phyloP scores from a whole-genome alignment of 1,140 invertebrate genomes.

The Druon quercuslanigerum region DNA sequence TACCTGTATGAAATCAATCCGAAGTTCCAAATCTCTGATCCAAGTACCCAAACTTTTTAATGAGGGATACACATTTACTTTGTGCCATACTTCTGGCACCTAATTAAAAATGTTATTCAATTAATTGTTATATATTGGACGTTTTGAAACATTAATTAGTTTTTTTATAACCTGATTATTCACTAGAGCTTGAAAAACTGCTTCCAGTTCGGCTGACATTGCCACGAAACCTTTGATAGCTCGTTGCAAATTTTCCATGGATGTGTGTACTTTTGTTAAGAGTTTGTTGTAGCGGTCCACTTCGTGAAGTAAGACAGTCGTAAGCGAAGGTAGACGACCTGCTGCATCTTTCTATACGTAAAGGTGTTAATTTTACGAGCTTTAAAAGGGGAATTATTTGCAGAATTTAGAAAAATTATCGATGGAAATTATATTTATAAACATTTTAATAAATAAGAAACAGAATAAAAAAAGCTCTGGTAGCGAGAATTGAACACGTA shows the following conservation, averaged over 20 bases:
- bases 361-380: neutral
- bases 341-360: conserved; percentile 78
- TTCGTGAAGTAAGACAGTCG: conserved; percentile 90
- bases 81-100: conserved; percentile 89
- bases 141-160: conserved; percentile 29
- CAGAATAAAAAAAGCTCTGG: neutral
- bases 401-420: neutral
- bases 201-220: conserved; percentile 91
- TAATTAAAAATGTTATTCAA: conserved; percentile 52
- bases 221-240: conserved; percentile 91
- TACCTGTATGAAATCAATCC: conserved; percentile 87
- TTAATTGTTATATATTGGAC: neutral
- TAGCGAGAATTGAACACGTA: no score
- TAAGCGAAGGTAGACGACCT: conserved; percentile 85
- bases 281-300: conserved; percentile 90
- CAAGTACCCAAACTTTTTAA: conserved; percentile 89
- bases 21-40: conserved; percentile 85
- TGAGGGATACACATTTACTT: conserved; percentile 86
- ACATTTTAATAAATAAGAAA: neutral
- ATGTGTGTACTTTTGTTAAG: conserved; percentile 82
- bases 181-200: conserved; percentile 85
- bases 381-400: no score
- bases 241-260: conserved; percentile 85
- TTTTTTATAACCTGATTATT: conserved; percentile 80
- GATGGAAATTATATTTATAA: no score